These are phyloP conservation scores for Callaeas wilsoni DNA, from an alignment of 2,113 vertebrate species.

Conservation along the genomic window DNA sequence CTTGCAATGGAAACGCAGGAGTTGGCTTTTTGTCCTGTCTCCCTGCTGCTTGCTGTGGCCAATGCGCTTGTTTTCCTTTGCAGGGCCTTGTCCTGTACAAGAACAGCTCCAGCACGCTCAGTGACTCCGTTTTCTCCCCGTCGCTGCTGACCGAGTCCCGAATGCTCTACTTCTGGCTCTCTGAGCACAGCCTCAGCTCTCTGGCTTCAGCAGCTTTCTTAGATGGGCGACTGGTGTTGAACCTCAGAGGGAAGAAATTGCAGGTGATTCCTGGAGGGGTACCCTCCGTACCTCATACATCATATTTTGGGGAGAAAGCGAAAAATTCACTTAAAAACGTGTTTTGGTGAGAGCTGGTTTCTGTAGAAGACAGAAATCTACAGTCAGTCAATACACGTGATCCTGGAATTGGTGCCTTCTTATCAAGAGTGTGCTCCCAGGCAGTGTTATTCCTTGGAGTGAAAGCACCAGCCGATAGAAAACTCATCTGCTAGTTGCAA, in stretches of 20 bases:
- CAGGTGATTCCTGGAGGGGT: conserved; percentile 56
- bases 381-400: background rate
- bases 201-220: conserved; percentile 74
- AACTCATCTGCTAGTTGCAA: background rate
- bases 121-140: conserved; percentile 71
- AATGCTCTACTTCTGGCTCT: conserved; percentile 88
- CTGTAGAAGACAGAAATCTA: background rate
- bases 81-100: conserved; percentile 79
- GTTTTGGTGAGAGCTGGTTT: background rate
- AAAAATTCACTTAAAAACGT: rapidly evolving
- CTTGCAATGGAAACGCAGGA: background rate
- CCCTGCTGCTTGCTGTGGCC: background rate
- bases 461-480: background rate
- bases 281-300: background rate
- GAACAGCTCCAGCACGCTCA: conserved; percentile 47
- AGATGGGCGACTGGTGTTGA: conserved; percentile 70
- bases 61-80: background rate
- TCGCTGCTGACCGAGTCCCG: conserved; percentile 69
- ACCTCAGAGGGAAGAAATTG: conserved; percentile 71
- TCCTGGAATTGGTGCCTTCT: background rate
- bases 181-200: conserved; percentile 74
- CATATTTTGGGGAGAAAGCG: background rate
- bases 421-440: background rate
- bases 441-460: background rate
- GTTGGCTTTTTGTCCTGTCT: background rate